Conservation (phyloP, 1,140 invertebrate species). For the Euschistus heros region DNA sequence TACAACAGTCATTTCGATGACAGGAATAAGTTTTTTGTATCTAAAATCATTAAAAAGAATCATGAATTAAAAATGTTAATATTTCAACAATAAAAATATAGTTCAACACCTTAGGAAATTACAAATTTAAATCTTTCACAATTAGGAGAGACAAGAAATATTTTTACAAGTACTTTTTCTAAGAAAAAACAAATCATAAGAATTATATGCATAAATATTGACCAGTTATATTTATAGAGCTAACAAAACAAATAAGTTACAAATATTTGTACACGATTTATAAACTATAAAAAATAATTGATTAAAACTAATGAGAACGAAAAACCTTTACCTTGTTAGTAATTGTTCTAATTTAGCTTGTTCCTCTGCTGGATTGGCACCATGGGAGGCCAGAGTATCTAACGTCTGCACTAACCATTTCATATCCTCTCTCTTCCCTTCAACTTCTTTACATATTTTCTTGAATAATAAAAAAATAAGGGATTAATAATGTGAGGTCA, state of each 20-base stretch:
- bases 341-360: constrained; percentile 67
- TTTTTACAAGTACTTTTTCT: no score
- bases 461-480: constrained; percentile 35
- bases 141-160: no score
- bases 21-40: constrained; percentile 83
- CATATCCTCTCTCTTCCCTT: constrained; percentile 80
- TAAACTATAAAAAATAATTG: no score
- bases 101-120: no score
- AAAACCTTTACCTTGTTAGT: constrained; percentile 45
- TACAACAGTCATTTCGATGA: constrained; percentile 82
- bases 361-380: constrained; percentile 57
- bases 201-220: background rate
- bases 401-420: constrained; percentile 87
- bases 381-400: constrained; percentile 69
- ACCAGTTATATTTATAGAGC: no score
- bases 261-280: no score
- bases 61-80: no score
- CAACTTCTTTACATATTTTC: constrained; percentile 80
- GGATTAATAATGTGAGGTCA: no score
- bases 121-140: no score
- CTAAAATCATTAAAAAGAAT: background rate
- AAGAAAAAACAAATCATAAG: background rate
- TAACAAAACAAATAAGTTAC: no score
- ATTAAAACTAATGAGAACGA: no score
- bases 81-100: no score